A percentile compares a stretch with the other conserved stretches of the same genome.
These are phyloP conservation scores for Tiaroga cobitis DNA, from an alignment of 2,797 vertebrate species.

Conservation along the genomic window DNA sequence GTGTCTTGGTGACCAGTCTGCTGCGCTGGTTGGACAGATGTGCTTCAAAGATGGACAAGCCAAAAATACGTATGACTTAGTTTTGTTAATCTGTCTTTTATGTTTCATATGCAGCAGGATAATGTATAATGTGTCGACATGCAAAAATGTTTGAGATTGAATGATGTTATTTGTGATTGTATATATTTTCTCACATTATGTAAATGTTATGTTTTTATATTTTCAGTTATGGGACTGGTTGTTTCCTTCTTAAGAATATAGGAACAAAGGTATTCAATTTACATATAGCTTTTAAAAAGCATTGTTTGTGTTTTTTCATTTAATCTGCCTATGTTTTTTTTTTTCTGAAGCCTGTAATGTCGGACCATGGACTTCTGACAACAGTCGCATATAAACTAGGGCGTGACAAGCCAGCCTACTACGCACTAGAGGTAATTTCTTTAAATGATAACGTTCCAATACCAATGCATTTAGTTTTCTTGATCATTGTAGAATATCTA, in stretches of 20 bases:
- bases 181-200: neutral
- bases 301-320: neutral
- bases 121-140: neutral
- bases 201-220: neutral
- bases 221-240: slow-evolving; percentile 94
- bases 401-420: slow-evolving; percentile 90
- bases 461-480: too few species aligned
- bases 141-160: neutral
- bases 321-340: neutral
- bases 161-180: neutral
- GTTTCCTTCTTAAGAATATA: slow-evolving; percentile 94
- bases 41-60: slow-evolving; percentile 95
- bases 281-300: neutral
- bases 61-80: slow-evolving; percentile 91
- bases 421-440: slow-evolving; percentile 90
- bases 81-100: slow-evolving; percentile 10
- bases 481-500: too few species aligned
- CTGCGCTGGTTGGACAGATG: slow-evolving; percentile 98
- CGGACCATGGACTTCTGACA: slow-evolving; percentile 96
- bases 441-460: neutral
- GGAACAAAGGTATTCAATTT: slow-evolving; percentile 85
- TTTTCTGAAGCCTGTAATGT: slow-evolving; percentile 88
- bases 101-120: neutral
- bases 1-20: slow-evolving; percentile 98
- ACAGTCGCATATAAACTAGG: slow-evolving; percentile 97